Evolutionary conservation across 2,888 invertebrate genomes (phyloP), one percentile per base, ranked within the genome.

Genomic region (Agonopterix subpropinquella): DNA sequence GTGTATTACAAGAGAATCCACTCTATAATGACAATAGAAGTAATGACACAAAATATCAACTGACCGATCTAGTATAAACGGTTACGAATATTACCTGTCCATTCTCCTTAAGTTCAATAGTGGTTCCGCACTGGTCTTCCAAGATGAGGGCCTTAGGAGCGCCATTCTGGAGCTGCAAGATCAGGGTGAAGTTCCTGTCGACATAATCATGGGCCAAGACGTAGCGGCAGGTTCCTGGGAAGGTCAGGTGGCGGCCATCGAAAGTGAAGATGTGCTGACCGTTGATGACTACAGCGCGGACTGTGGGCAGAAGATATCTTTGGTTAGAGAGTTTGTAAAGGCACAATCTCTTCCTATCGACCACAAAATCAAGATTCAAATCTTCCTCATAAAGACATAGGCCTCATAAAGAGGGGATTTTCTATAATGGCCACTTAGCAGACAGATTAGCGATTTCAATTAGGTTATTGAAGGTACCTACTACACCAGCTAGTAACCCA

Each of bases 201-300:
- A 93, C 91, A 64, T 93, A 92, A 78, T 98, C 98, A 63, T 95
- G 93, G 0, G 93, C 94, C 5, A 98, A 82, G 1, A 97, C 84
- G 77, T 97, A 97, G 68, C 93, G 93, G 87, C 98, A 98, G 46
- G 89, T 90, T 41, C 96, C 96, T 0, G 93, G 92, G 89, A 96
- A 93, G 7, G 93, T 92, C 57, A 93, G 84, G 71, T 95, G 94
- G 59, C 92, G 92, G 0, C 94, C 94, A 77, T 98, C 98, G 79
- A 97, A 97, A 0, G 96, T 96, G 81, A 96, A 94, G 77, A 96
- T 91, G 80, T 96, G 95, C 64, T 95, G 93, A 1, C 95, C 95
- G 69, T 96, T 95, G 9, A 93, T 89, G 3, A 97, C 74, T 39
- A 92, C 90, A 8, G 93, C 97, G 45, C 90, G 88, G 51, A 93